phyloP scores from a whole-genome alignment of 2,797 vertebrate genomes.

The Acanthornis magna region DNA sequence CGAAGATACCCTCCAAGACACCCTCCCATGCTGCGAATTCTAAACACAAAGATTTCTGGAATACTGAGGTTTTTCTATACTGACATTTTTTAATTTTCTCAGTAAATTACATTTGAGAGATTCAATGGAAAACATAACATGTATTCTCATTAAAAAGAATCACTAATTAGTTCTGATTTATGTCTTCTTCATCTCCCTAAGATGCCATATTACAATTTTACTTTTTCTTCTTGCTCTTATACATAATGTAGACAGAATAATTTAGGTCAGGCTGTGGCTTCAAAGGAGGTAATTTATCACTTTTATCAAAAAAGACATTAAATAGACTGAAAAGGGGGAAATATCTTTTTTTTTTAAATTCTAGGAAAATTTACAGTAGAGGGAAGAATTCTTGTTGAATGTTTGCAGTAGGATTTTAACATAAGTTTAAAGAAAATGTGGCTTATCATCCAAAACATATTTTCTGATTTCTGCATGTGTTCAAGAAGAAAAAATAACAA shows the following conservation, averaged over 20 bases:
- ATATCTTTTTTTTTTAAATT: constrained; percentile 9
- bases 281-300: constrained; percentile 19
- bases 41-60: not conserved
- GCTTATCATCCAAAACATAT: not conserved
- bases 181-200: constrained; percentile 14
- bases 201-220: not conserved
- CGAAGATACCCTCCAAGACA: not conserved
- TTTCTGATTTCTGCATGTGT: not conserved
- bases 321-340: not conserved
- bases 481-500: not conserved
- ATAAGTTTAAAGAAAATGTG: not conserved
- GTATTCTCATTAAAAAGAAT: constrained; percentile 22
- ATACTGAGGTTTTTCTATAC: not conserved
- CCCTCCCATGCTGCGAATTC: not conserved
- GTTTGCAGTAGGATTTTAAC: not conserved
- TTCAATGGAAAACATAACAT: constrained; percentile 6
- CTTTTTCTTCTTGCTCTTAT: constrained; percentile 5
- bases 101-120: not conserved
- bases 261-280: constrained; percentile 1
- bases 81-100: not conserved
- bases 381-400: not conserved
- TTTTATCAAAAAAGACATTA: not conserved
- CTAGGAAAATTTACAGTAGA: not conserved
- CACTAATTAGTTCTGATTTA: constrained; percentile 32
- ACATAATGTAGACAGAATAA: constrained; percentile 40